These are phyloP conservation scores for Melanogrammus aeglefinus DNA, from an alignment of 2,797 vertebrate genomes.

Conservation along the genomic window DNA sequence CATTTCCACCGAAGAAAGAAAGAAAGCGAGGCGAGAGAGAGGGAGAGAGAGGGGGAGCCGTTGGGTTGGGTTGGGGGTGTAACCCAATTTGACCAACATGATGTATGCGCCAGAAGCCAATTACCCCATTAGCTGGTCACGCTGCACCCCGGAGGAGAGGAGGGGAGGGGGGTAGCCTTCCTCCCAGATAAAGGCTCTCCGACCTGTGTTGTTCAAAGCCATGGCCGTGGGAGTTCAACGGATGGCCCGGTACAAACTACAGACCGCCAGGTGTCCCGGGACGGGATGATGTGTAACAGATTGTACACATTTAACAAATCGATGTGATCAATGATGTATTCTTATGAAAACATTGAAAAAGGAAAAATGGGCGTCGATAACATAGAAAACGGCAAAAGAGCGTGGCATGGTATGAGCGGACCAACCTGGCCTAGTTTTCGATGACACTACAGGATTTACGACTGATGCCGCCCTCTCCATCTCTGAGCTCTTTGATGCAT, in stretches of 20 bases:
- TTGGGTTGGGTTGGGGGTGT: slow-evolving; percentile 33
- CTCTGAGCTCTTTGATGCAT: background rate
- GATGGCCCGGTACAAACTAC: no score
- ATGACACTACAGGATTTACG: background rate
- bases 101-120: slow-evolving; percentile 75
- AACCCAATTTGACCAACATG: slow-evolving; percentile 72
- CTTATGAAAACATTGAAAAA: no score
- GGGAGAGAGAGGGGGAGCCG: background rate
- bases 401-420: background rate
- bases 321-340: no score
- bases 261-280: no score
- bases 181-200: slow-evolving; percentile 62
- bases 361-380: background rate
- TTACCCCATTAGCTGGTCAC: slow-evolving; percentile 79
- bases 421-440: background rate
- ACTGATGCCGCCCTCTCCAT: background rate
- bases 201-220: slow-evolving; percentile 47
- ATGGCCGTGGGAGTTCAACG: slow-evolving; percentile 4
- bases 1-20: slow-evolving; percentile 59
- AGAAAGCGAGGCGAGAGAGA: background rate
- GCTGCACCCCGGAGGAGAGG: slow-evolving; percentile 63
- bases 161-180: slow-evolving; percentile 17
- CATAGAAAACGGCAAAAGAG: background rate
- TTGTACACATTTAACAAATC: no score
- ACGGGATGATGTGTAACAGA: background rate